These are phyloP conservation scores for Bujurquina vittata DNA, from an alignment of 2,113 vertebrate genomes.

Conservation along the genomic window DNA sequence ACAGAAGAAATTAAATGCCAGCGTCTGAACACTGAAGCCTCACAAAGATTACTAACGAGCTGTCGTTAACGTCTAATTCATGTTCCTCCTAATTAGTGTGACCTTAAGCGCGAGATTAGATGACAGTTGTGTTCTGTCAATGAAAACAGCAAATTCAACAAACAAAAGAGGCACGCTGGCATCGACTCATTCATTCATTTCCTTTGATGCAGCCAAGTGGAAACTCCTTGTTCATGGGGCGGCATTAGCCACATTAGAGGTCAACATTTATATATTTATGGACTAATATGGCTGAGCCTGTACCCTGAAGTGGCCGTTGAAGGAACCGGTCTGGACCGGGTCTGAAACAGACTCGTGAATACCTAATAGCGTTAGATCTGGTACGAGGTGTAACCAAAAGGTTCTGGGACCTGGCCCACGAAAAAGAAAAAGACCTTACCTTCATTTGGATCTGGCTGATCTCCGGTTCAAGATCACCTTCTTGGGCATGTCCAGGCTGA, in stretches of 20 bases:
- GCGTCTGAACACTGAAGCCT: background rate
- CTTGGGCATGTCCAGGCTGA: rapidly evolving
- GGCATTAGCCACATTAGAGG: background rate
- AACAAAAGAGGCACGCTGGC: background rate
- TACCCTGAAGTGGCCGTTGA: no score
- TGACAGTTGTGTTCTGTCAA: background rate
- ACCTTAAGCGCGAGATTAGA: background rate
- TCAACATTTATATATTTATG: background rate
- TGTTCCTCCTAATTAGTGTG: background rate
- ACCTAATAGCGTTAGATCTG: no score
- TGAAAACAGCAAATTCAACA: background rate
- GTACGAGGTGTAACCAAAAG: no score
- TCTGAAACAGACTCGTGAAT: background rate
- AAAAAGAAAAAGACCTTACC: background rate
- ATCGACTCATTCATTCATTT: background rate
- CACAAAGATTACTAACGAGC: background rate
- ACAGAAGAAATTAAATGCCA: constrained; percentile 3
- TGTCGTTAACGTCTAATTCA: background rate
- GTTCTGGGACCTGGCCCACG: background rate
- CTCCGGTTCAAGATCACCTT: background rate
- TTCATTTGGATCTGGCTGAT: background rate
- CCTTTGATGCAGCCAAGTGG: background rate
- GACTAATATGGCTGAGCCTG: no score
- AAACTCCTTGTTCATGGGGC: background rate
- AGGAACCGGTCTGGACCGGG: background rate